Evolutionary conservation across 2,888 invertebrate genomes (phyloP).

Genomic region (Synergus japonicus): DNA sequence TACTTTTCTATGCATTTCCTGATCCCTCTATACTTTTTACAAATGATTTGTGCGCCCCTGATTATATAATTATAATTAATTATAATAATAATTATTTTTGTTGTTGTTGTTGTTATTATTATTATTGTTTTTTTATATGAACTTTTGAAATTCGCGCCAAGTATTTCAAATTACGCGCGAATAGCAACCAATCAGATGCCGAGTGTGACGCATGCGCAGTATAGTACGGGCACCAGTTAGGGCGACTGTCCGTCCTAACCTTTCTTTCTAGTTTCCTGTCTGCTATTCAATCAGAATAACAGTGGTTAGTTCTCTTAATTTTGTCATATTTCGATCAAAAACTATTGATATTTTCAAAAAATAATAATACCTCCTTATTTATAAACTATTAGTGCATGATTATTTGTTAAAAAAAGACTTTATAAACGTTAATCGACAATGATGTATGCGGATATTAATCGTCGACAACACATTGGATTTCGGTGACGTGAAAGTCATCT

Average conservation of each 20-base stretch:
- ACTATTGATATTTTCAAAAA: constrained; percentile 12
- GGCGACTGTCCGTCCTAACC: background rate
- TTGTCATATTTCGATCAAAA: constrained; percentile 7
- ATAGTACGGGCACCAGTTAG: too few species aligned
- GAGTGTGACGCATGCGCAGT: too few species aligned
- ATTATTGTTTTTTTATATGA: too few species aligned
- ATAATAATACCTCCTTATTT: background rate
- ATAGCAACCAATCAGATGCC: too few species aligned
- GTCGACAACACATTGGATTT: constrained; percentile 5
- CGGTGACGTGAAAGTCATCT: background rate
- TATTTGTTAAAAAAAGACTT: background rate
- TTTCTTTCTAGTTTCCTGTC: constrained; percentile 39
- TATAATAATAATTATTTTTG: too few species aligned
- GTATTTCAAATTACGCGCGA: too few species aligned
- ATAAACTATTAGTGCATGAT: background rate
- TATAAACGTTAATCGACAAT: background rate
- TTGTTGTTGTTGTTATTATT: too few species aligned
- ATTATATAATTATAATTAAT: too few species aligned
- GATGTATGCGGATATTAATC: constrained; percentile 28
- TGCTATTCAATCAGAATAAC: background rate
- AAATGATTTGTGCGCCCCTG: too few species aligned
- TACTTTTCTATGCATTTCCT: too few species aligned
- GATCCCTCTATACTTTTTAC: too few species aligned
- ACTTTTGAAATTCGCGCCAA: too few species aligned
- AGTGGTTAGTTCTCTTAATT: constrained; percentile 1